A percentile compares a stretch with the other conserved stretches of the same genome.
Evolutionary conservation across 2,888 invertebrate genomes (phyloP).

Genomic region (Drosophila mettleri): DNA sequence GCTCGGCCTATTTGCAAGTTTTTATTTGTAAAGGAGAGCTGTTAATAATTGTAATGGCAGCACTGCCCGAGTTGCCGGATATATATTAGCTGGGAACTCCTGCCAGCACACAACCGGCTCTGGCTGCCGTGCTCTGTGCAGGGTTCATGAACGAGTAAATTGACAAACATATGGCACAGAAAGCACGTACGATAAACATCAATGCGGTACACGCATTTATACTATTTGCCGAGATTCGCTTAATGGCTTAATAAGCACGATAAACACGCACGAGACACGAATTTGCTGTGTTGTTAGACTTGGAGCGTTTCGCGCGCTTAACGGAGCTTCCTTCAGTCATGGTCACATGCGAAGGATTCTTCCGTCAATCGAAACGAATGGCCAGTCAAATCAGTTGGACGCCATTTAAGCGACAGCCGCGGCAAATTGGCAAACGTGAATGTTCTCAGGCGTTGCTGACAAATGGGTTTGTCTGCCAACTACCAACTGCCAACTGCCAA

Average conservation of each 20-base stretch:
- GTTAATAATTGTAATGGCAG: too few species aligned
- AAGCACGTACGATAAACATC: background rate
- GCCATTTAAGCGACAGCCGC: constrained; percentile 13
- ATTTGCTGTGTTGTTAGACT: background rate
- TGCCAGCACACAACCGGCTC: too few species aligned
- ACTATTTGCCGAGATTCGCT: constrained; percentile 5
- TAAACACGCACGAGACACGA: constrained; percentile 5
- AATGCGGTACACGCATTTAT: background rate
- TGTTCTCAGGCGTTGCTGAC: constrained; percentile 20
- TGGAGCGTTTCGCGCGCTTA: background rate
- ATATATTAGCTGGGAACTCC: too few species aligned
- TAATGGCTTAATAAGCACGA: constrained; percentile 3
- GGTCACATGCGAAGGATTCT: background rate
- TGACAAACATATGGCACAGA: background rate
- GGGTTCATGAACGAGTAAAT: background rate
- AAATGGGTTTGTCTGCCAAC: constrained; percentile 37
- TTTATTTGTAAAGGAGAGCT: too few species aligned
- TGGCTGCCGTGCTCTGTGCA: too few species aligned
- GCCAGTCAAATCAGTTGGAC: constrained; percentile 24
- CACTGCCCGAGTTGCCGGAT: too few species aligned
- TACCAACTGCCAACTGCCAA: constrained; percentile 22
- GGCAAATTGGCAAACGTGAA: constrained; percentile 42
- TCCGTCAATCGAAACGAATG: background rate
- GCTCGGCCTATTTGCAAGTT: too few species aligned
- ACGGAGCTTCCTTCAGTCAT: background rate